A percentile compares a stretch with the other conserved stretches of the same genome.
Evolutionary conservation across 2,113 vertebrate species (phyloP).

Genomic region (Sturnira hondurensis): DNA sequence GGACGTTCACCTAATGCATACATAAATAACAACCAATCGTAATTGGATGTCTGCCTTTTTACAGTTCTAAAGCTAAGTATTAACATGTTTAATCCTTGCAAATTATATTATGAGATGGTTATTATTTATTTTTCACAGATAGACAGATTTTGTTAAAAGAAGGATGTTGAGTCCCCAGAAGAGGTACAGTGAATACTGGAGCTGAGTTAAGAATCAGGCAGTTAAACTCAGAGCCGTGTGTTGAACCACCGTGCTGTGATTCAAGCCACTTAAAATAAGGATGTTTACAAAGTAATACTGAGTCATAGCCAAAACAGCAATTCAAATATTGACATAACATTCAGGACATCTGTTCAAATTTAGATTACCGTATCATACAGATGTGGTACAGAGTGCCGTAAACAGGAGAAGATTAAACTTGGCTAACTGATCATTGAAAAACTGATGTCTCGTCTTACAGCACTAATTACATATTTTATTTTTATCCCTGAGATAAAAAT

Average conservation of each 20-base stretch:
- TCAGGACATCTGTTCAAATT: conserved; percentile 40
- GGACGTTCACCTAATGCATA: not conserved
- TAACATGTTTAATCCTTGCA: not conserved
- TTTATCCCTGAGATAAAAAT: conserved; percentile 18
- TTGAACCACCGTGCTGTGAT: not conserved
- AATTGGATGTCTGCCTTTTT: not conserved
- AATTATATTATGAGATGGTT: not conserved
- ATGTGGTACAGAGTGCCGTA: not conserved
- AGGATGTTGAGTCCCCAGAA: not conserved
- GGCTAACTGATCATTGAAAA: conserved; percentile 4
- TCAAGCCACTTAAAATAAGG: conserved; percentile 37
- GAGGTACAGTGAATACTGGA: not conserved
- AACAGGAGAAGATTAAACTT: not conserved
- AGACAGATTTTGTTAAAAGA: not conserved
- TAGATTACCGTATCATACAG: not conserved
- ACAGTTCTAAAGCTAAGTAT: not conserved
- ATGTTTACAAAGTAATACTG: conserved; percentile 52
- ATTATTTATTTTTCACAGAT: not conserved
- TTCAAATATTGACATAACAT: conserved; percentile 50
- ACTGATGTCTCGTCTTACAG: not conserved
- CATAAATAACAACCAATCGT: not conserved
- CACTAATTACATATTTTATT: not conserved
- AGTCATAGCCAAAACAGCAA: not conserved
- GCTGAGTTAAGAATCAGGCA: not conserved
- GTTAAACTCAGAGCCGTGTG: not conserved